Conservation (phyloP, 2,888 invertebrate species). For the Hermaeophaga mercurialis region DNA sequence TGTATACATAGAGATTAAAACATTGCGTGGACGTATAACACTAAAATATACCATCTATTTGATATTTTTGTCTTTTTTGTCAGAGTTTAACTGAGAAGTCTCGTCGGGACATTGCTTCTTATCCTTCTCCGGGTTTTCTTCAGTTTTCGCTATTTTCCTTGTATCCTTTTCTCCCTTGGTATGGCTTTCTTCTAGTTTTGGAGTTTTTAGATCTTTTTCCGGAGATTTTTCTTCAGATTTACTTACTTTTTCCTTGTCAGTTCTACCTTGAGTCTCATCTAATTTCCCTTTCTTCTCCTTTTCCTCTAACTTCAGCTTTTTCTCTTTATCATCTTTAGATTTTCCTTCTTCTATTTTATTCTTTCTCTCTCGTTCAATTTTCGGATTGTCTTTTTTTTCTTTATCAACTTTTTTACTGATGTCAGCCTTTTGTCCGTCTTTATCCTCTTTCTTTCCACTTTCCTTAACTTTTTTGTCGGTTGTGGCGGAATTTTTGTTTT, state of each 20-base stretch:
- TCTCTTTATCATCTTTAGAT: constrained; percentile 13
- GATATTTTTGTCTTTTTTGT: constrained; percentile 21
- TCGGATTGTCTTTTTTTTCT: constrained; percentile 1
- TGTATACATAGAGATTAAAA: constrained; percentile 3
- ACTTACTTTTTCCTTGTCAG: constrained; percentile 8
- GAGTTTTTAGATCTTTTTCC: background rate
- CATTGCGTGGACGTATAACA: background rate
- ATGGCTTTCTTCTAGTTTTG: constrained; percentile 1
- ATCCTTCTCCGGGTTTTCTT: constrained; percentile 13
- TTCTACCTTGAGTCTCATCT: constrained; percentile 19
- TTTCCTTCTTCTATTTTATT: background rate
- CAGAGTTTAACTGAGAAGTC: constrained; percentile 9
- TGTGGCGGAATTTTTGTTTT: background rate
- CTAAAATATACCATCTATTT: constrained; percentile 10
- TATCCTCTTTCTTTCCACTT: background rate
- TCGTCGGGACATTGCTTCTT: constrained; percentile 3
- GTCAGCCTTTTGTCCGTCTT: constrained; percentile 7
- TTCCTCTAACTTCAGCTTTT: constrained; percentile 18
- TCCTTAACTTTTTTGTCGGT: background rate
- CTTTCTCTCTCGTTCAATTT: constrained; percentile 1
- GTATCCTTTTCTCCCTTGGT: constrained; percentile 4
- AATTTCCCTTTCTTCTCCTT: constrained; percentile 22
- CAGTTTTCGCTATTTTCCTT: constrained; percentile 2
- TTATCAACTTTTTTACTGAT: constrained; percentile 3
- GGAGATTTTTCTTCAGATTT: constrained; percentile 16